These are phyloP conservation scores for Uromys caudimaculatus DNA, from an alignment of 2,797 vertebrate species.

Conservation along the genomic window DNA sequence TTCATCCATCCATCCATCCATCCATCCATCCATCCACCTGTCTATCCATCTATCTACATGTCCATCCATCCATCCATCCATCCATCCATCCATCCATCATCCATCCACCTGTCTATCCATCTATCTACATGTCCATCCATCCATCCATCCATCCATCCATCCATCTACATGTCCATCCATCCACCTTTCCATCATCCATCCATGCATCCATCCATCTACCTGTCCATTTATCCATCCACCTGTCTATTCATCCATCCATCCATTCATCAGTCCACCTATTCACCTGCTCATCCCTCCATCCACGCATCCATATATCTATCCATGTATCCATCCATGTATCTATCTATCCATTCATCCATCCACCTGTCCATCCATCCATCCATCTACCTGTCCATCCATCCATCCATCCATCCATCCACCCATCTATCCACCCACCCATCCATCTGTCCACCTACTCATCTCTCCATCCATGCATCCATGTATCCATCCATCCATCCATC, in stretches of 20 bases:
- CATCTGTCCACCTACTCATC: not conserved
- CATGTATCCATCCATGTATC: too few species aligned
- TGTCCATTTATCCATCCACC: not conserved
- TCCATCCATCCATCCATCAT: not conserved
- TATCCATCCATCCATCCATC: not conserved
- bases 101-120: not conserved
- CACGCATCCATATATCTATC: not conserved
- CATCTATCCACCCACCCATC: too few species aligned
- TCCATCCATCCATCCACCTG: accelerated
- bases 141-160: not conserved
- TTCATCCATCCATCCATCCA: not conserved
- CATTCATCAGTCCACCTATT: not conserved
- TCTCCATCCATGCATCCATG: not conserved
- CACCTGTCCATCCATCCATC: not conserved
- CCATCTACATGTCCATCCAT: not conserved
- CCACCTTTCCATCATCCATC: not conserved
- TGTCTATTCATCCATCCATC: not conserved
- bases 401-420: not conserved
- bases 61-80: not conserved
- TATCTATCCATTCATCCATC: too few species aligned
- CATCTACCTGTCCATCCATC: not conserved
- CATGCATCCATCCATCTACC: not conserved
- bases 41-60: not conserved
- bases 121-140: not conserved
- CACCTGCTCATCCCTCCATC: too few species aligned